A percentile compares a stretch with the other conserved stretches of the same genome.
Evolutionary conservation across 2,797 vertebrate genomes (phyloP).

Genomic region (Delichon dasypus): DNA sequence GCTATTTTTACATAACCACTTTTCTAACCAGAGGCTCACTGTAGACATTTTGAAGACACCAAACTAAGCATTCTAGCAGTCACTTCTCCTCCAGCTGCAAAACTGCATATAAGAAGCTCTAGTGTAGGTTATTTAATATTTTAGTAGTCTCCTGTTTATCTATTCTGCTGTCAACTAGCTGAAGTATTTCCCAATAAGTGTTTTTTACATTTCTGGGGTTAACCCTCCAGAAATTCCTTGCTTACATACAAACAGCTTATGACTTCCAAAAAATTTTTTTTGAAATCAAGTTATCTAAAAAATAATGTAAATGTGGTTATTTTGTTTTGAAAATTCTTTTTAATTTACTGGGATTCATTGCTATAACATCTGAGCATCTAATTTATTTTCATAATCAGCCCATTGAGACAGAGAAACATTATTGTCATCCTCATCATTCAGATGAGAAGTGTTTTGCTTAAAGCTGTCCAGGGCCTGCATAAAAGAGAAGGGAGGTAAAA

Average conservation of each 20-base stretch:
- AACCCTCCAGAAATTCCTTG: not conserved
- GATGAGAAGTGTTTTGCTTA: not conserved
- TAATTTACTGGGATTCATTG: not conserved
- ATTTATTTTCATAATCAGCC: not conserved
- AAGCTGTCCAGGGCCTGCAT: not conserved
- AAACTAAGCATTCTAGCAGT: slow-evolving; percentile 6
- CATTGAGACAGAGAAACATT: not conserved
- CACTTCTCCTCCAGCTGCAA: slow-evolving; percentile 26
- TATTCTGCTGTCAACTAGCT: not conserved
- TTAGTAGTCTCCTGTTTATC: not conserved
- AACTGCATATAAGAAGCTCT: not conserved
- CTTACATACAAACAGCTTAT: not conserved
- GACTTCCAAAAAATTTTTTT: not conserved
- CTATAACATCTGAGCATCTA: not conserved
- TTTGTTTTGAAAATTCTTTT: slow-evolving; percentile 3
- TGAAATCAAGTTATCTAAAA: not conserved
- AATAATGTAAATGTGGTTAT: not conserved
- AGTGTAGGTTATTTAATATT: not conserved
- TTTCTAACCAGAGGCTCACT: slow-evolving; percentile 30
- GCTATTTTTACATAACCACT: slow-evolving; percentile 65
- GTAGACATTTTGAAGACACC: slow-evolving; percentile 46
- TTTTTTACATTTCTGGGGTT: not conserved
- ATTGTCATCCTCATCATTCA: slow-evolving; percentile 5
- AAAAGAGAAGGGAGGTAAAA: not conserved
- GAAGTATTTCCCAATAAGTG: not conserved